A percentile compares a stretch with the other conserved stretches of the same genome.
Evolutionary conservation across 2,888 invertebrate species (phyloP).

Genomic region (Prosapia bicincta): DNA sequence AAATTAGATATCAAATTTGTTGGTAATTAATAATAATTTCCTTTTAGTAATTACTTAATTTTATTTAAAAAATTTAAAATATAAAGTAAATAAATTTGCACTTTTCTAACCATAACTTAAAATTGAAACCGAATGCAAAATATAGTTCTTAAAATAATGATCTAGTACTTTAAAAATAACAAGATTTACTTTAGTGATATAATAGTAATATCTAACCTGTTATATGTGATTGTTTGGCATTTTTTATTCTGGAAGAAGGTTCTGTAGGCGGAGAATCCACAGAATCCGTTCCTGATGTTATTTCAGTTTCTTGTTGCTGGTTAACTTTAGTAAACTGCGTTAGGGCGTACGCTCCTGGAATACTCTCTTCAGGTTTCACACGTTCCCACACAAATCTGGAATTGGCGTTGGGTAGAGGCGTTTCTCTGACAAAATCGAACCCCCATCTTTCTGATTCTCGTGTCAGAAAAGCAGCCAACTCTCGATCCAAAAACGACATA

Average conservation of each 20-base stretch:
- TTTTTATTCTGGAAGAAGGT: conserved; percentile 7
- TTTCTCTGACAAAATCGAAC: conserved; percentile 22
- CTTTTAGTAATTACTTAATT: too few species aligned
- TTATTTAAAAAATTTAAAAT: too few species aligned
- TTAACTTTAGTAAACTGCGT: conserved; percentile 6
- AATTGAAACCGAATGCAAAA: too few species aligned
- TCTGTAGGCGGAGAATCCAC: neutral
- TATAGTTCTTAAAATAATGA: too few species aligned
- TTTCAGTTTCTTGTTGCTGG: conserved; percentile 3
- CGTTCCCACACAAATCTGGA: conserved; percentile 25
- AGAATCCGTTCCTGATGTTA: neutral
- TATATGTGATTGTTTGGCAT: conserved; percentile 14
- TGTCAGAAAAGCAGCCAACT: conserved; percentile 13
- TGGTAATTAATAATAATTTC: too few species aligned
- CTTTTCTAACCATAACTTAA: too few species aligned
- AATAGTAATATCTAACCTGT: conserved; percentile 14
- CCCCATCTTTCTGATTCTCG: conserved; percentile 22
- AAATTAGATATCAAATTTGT: too few species aligned
- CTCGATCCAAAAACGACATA: conserved; percentile 16
- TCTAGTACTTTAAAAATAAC: too few species aligned
- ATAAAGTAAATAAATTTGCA: too few species aligned
- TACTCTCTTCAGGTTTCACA: conserved; percentile 17
- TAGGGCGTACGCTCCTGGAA: conserved; percentile 24
- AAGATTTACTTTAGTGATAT: too few species aligned
- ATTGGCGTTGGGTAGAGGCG: conserved; percentile 8